Percentiles rank a stretch among this genome's conserved stretches.
phyloP scores from a whole-genome alignment of 2,113 vertebrate genomes.

The Picathartes gymnocephalus region DNA sequence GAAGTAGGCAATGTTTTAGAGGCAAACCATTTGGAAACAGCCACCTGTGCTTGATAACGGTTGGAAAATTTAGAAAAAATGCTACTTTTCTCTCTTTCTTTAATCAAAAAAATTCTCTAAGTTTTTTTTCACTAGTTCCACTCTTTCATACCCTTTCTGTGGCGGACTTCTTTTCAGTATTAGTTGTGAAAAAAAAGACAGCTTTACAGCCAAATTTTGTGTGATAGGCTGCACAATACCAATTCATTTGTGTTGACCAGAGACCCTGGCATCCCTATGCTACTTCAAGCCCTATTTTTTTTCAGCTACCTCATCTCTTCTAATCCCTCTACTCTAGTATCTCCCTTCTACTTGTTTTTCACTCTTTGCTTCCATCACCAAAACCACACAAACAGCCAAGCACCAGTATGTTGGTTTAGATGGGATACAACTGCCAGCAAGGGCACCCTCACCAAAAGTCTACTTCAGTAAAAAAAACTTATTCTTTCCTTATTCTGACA shows the following conservation, averaged over 20 bases:
- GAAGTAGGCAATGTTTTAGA: background rate
- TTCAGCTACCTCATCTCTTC: background rate
- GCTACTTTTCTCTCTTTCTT: background rate
- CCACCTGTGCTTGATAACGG: constrained; percentile 21
- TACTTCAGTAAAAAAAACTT: background rate
- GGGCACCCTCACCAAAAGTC: background rate
- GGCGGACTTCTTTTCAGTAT: background rate
- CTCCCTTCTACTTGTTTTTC: background rate
- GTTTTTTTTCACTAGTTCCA: background rate
- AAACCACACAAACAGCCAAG: background rate
- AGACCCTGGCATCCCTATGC: background rate
- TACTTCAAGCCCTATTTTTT: background rate
- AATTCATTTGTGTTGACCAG: background rate
- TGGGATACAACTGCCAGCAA: background rate
- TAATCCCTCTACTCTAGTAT: background rate
- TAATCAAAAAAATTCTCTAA: background rate
- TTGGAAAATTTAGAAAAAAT: background rate
- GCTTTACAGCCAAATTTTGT: background rate
- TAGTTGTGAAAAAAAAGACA: background rate
- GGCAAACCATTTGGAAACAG: constrained; percentile 29
- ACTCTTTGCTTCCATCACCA: background rate
- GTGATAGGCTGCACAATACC: background rate
- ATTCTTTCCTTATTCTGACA: background rate
- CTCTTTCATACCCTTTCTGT: background rate
- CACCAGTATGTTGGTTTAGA: background rate